phyloP scores from a whole-genome alignment of 2,797 vertebrate species.

The Apogon talboti region DNA sequence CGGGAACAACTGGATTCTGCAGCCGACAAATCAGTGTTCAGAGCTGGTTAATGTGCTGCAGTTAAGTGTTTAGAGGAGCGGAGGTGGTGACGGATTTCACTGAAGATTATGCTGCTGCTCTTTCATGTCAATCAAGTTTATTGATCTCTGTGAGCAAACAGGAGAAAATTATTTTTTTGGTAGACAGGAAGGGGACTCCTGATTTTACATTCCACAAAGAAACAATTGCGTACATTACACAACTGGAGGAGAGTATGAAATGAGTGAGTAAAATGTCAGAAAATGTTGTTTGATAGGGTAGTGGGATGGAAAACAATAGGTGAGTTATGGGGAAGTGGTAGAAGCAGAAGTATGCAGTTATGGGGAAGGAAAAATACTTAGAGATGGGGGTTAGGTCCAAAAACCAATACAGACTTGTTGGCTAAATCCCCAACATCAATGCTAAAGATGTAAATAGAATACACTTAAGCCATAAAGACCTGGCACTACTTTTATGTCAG shows the following conservation, averaged over 20 bases:
- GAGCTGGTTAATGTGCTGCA: conserved; percentile 57
- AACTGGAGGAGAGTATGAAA: neutral
- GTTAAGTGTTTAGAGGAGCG: conserved; percentile 16
- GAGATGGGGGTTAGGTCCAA: neutral
- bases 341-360: conserved; percentile 1
- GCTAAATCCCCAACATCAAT: neutral
- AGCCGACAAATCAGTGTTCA: conserved; percentile 58
- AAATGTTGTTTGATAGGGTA: conserved; percentile 4
- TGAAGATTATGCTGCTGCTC: conserved; percentile 17
- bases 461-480: no score
- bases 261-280: neutral
- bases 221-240: neutral
- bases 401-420: neutral
- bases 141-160: conserved; percentile 34
- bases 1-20: conserved; percentile 79
- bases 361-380: neutral
- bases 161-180: conserved; percentile 29
- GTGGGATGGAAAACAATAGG: conserved; percentile 10
- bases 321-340: conserved; percentile 7
- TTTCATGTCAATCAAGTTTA: conserved; percentile 27
- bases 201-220: neutral
- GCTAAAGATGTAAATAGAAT: neutral
- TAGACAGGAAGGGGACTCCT: neutral
- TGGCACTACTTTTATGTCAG: no score
- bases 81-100: conserved; percentile 34